A percentile compares a stretch with the other conserved stretches of the same genome.
These are phyloP conservation scores for Eulacestoma nigropectus DNA, from an alignment of 2,113 vertebrate species.

Conservation along the genomic window DNA sequence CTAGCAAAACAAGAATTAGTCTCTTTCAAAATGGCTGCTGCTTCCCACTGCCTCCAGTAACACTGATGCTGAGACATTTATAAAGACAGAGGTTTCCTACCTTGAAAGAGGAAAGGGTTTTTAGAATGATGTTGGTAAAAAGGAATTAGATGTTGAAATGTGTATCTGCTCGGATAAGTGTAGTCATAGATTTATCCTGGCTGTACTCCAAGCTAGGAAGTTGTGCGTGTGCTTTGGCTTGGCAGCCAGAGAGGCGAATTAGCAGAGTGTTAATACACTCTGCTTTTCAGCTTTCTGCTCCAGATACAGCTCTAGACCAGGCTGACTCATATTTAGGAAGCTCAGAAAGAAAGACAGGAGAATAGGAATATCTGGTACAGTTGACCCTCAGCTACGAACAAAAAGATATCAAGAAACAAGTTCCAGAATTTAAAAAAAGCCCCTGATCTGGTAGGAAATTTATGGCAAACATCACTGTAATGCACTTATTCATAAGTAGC, in stretches of 20 bases:
- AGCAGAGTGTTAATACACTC: neutral
- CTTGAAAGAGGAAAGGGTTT: neutral
- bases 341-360: neutral
- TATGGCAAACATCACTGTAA: neutral
- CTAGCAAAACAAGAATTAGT: neutral
- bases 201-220: constrained; percentile 18
- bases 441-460: neutral
- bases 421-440: neutral
- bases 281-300: neutral
- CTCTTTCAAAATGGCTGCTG: constrained; percentile 8
- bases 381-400: neutral
- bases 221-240: neutral
- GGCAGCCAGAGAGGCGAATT: neutral
- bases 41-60: neutral
- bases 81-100: neutral
- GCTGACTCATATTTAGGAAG: neutral
- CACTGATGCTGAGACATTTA: neutral
- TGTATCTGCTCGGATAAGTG: neutral
- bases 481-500: neutral
- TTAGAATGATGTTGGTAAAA: neutral
- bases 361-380: neutral
- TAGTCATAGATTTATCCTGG: constrained; percentile 45
- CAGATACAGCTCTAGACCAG: neutral
- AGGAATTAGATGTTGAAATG: constrained; percentile 40
- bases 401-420: neutral